phyloP scores from a whole-genome alignment of 2,888 invertebrate species.

The Leuctra nigra region DNA sequence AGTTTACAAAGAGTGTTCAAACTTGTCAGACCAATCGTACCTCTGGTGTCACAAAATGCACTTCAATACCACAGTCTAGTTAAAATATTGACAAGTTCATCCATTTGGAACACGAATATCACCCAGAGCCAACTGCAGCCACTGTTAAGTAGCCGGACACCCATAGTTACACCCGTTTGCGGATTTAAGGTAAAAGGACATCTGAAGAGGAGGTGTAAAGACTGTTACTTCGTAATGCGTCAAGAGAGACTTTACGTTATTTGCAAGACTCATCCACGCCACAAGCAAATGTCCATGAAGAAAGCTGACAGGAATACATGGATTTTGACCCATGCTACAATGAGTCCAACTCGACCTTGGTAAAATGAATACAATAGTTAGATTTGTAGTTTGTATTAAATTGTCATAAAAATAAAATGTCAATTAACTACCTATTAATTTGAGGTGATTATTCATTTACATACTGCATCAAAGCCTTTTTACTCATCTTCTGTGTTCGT shows the following conservation, averaged over 20 bases:
- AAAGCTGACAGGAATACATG: slow-evolving; percentile 62
- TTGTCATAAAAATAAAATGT: neutral
- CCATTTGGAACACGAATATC: no score
- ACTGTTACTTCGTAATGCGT: slow-evolving; percentile 65
- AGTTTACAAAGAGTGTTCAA: no score
- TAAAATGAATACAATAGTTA: slow-evolving; percentile 30
- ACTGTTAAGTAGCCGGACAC: slow-evolving; percentile 34
- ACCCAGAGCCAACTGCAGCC: no score
- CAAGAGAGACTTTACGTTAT: slow-evolving; percentile 63
- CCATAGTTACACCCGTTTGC: slow-evolving; percentile 40
- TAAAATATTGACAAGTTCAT: no score
- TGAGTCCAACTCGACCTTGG: slow-evolving; percentile 50
- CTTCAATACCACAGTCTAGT: no score
- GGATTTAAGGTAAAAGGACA: slow-evolving; percentile 67
- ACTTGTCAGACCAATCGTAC: no score
- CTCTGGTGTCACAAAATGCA: no score
- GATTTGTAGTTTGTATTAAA: slow-evolving; percentile 41
- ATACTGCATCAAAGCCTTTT: no score
- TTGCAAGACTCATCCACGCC: slow-evolving; percentile 69
- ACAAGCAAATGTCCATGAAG: slow-evolving; percentile 73
- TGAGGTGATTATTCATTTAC: no score
- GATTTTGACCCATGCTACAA: slow-evolving; percentile 69
- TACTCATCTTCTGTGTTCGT: slow-evolving; percentile 31
- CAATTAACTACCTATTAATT: neutral
- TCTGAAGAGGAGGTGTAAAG: slow-evolving; percentile 64